Conservation (phyloP, 2,113 vertebrate species). For the Cercopithecus mona region DNA sequence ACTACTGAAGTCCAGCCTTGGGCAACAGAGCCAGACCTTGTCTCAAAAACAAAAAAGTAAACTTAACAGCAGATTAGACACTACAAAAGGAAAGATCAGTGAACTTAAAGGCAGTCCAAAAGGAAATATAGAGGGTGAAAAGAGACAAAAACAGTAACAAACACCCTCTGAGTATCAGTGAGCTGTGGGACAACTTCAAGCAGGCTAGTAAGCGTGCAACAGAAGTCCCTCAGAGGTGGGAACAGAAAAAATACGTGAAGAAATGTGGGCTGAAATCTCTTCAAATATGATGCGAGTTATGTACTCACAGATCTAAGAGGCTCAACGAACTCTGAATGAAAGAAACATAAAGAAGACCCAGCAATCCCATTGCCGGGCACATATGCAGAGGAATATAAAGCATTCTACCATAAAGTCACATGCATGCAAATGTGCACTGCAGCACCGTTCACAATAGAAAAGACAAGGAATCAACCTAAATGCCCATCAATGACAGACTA, state of each 20-base stretch:
- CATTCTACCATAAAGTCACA: too few species aligned
- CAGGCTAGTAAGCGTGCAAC: neutral
- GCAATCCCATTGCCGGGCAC: too few species aligned
- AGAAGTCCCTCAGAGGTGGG: neutral
- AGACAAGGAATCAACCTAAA: too few species aligned
- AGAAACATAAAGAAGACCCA: neutral
- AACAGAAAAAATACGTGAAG: neutral
- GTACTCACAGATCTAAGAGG: neutral
- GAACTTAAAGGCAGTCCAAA: neutral
- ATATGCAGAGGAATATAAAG: too few species aligned
- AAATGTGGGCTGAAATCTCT: neutral
- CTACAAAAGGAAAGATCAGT: neutral
- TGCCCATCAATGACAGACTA: too few species aligned
- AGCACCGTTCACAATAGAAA: too few species aligned
- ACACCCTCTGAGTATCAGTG: neutral
- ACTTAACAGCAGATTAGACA: neutral
- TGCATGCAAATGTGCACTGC: too few species aligned
- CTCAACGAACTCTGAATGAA: neutral
- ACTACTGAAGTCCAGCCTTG: too few species aligned
- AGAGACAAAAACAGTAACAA: neutral
- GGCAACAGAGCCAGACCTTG: too few species aligned
- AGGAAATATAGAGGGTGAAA: neutral
- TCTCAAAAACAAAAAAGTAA: too few species aligned
- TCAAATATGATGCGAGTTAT: neutral
- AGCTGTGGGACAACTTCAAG: neutral